Conservation (phyloP, 2,797 vertebrate genomes). For the Syncerus caffer region DNA sequence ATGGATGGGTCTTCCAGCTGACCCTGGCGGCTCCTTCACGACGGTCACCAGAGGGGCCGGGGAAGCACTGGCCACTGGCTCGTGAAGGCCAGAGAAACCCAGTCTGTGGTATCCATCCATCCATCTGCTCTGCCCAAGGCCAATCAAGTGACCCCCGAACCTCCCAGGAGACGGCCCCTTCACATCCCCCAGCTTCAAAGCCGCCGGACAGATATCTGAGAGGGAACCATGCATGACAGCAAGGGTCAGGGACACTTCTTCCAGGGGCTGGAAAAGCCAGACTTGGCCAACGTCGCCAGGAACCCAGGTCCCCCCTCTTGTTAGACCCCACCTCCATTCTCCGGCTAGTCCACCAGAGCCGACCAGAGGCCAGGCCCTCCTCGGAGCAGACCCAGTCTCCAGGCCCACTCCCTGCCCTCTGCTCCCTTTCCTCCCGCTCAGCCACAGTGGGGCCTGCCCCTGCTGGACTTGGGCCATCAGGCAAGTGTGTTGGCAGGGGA, state of each 20-base stretch:
- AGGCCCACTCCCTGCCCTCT: neutral
- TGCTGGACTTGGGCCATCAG: neutral
- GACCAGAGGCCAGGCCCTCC: neutral
- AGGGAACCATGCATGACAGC: neutral
- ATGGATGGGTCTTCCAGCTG: constrained; percentile 51
- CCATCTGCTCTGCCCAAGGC: neutral
- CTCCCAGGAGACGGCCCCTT: neutral
- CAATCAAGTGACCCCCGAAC: neutral
- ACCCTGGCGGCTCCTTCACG: constrained; percentile 28
- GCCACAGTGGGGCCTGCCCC: neutral
- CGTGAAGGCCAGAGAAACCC: neutral
- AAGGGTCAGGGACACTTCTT: neutral
- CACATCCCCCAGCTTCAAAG: neutral
- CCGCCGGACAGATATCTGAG: neutral
- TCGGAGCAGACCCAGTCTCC: neutral
- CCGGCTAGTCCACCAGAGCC: neutral
- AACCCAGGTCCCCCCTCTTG: neutral
- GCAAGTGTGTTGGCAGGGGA: neutral
- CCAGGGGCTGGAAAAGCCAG: neutral
- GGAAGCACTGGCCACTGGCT: neutral
- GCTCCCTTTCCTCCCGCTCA: neutral
- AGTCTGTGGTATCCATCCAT: neutral
- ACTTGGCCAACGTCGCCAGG: neutral
- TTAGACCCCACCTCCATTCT: neutral
- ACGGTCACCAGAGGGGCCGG: neutral